A percentile compares a stretch with the other conserved stretches of the same genome.
Conservation (phyloP, 2,113 vertebrate genomes). For the Ivindomyrus marchei region DNA sequence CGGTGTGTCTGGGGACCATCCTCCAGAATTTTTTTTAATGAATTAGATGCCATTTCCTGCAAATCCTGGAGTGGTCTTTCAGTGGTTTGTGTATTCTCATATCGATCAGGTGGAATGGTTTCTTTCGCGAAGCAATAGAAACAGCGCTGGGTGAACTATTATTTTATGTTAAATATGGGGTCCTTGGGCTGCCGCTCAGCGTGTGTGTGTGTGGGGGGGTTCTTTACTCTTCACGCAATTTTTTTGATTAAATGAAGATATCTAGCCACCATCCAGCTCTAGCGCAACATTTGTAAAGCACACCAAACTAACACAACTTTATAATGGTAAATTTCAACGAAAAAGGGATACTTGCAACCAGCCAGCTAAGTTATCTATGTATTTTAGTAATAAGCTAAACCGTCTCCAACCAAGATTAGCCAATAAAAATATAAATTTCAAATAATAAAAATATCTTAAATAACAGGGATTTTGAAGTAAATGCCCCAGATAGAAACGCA, state of each 20-base stretch:
- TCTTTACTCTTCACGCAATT: background rate
- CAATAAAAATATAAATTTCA: background rate
- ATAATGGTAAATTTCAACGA: background rate
- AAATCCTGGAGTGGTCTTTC: no score
- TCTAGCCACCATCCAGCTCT: background rate
- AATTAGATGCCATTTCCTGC: no score
- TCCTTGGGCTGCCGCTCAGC: background rate
- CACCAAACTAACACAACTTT: background rate
- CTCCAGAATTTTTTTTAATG: no score
- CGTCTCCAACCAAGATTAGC: background rate
- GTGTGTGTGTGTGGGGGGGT: background rate
- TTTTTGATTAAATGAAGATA: background rate
- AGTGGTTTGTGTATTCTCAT: no score
- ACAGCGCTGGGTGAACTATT: no score
- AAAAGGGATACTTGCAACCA: background rate
- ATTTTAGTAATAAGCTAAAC: background rate
- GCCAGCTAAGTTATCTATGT: background rate
- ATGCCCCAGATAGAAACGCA: background rate
- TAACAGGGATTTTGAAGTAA: background rate
- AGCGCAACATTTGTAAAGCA: background rate
- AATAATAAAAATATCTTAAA: background rate
- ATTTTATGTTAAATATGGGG: no score
- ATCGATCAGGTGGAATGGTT: no score
- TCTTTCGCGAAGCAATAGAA: no score
- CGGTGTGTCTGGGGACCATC: no score